Evolutionary conservation across 2,113 vertebrate species (phyloP), one percentile per base, ranked within the genome.

Genomic region (Emydura subglobosa): DNA sequence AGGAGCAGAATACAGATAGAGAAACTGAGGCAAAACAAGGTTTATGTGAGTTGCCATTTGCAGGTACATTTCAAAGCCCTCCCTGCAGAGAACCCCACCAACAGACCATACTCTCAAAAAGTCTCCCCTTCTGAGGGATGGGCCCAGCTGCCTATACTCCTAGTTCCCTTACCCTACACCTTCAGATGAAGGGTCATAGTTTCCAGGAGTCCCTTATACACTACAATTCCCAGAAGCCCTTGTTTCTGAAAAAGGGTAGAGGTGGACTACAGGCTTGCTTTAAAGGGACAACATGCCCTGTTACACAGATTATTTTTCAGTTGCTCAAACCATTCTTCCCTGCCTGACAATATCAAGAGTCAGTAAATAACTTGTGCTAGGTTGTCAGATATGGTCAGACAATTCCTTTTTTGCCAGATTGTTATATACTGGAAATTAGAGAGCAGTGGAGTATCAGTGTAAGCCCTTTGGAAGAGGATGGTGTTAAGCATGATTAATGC

Each of bases 211-310:
- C 61, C 16, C 61, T n/a, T 65, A 65, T 2, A 34, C 13, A 14
- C 74, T 39, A 39, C 17, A 53, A n/a, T 7, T 27, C 0, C 2
- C 39, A 24, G 39, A 76, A 42, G 31, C 17, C 24, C 72, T 74
- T 3, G 0, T 24, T 61, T 59, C 17, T 25, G 50, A 2, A n/a
- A n/a, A 3, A 53, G 6, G n/a, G 12, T 3, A 55, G 1, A 3
- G 55, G 21, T n/a, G 11, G 53, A 10, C 0, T 13, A 13, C 3
- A 10, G n/a, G 25, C 57, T 39, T 29, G 59, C 55, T 29, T 29
- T 29, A 51, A 6, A 55, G 24, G 27, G 10, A 51, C 21, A 0
- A 0, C 79, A 27, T 19, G 17, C 27, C 34, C 50, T 50, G 1
- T 22, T 74, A 6, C 1, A 9, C 14, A 53, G 19, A 55, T 25